A percentile compares a stretch with the other conserved stretches of the same genome.
phyloP scores from a whole-genome alignment of 2,888 invertebrate genomes.

The Hybos culiciformis region DNA sequence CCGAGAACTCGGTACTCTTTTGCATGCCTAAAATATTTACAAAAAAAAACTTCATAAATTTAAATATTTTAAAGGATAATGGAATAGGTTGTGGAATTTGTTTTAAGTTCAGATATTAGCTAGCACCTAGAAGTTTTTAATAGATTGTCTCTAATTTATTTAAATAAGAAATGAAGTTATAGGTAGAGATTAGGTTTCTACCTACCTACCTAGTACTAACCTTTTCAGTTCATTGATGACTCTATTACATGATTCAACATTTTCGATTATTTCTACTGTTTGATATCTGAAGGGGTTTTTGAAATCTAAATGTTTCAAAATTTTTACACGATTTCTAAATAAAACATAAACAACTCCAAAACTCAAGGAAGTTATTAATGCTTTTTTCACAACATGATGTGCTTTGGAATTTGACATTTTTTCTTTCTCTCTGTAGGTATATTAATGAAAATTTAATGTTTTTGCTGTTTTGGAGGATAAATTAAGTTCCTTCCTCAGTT shows the following conservation, averaged over 20 bases:
- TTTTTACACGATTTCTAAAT: constrained; percentile 38
- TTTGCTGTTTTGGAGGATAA: no score
- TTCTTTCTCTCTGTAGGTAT: no score
- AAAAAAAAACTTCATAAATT: not conserved
- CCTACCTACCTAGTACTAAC: no score
- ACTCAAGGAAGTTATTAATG: constrained; percentile 21
- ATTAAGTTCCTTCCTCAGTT: no score
- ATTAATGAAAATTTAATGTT: no score
- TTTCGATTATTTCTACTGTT: constrained; percentile 27
- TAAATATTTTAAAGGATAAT: not conserved
- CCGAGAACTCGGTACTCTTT: constrained; percentile 44
- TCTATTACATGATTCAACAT: constrained; percentile 22
- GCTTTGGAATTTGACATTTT: no score
- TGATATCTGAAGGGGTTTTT: constrained; percentile 22
- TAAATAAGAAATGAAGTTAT: no score
- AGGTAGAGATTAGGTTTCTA: no score
- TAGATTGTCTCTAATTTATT: no score
- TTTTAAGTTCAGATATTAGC: not conserved
- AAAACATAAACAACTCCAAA: constrained; percentile 27
- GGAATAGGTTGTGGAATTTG: not conserved
- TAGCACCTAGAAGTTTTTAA: no score
- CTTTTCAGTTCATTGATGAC: constrained; percentile 25
- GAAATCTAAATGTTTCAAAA: constrained; percentile 24
- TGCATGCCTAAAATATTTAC: constrained; percentile 21
- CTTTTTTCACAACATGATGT: no score